A percentile compares a stretch with the other conserved stretches of the same genome.
phyloP scores from a whole-genome alignment of 2,797 vertebrate genomes.

The Taeniopygia guttata region DNA sequence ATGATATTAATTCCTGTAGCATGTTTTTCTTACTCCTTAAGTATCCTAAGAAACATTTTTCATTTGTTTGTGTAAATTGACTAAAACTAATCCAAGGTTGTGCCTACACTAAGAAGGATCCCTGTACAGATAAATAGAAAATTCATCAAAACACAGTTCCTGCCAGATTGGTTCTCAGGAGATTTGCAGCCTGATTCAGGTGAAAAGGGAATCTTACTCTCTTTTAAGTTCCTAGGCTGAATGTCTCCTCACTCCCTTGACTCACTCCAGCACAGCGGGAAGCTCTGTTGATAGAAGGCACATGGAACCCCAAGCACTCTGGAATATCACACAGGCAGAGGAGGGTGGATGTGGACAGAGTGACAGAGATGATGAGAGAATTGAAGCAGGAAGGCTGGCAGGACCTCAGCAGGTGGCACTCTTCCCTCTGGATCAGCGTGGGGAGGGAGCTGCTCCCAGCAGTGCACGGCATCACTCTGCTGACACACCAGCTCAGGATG shows the following conservation, averaged over 20 bases:
- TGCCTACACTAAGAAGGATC: background rate
- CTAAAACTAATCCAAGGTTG: background rate
- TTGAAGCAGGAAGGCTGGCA: background rate
- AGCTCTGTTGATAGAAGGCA: background rate
- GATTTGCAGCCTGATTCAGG: background rate
- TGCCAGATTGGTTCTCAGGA: background rate
- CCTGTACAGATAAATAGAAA: background rate
- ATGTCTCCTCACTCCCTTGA: background rate
- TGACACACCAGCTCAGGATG: background rate
- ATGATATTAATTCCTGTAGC: background rate
- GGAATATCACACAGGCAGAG: background rate
- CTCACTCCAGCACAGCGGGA: background rate
- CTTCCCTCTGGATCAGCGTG: background rate
- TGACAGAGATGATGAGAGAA: background rate
- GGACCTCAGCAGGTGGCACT: constrained; percentile 43
- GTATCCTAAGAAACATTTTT: background rate
- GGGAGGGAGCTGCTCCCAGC: background rate
- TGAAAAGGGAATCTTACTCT: background rate
- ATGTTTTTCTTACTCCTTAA: background rate
- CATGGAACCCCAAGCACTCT: background rate
- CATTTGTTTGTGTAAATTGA: background rate
- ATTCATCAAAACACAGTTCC: background rate
- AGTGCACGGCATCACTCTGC: background rate
- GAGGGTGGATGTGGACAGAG: background rate
- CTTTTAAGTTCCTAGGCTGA: background rate